phyloP scores from a whole-genome alignment of 2,888 invertebrate genomes.

The Cryptus armator region DNA sequence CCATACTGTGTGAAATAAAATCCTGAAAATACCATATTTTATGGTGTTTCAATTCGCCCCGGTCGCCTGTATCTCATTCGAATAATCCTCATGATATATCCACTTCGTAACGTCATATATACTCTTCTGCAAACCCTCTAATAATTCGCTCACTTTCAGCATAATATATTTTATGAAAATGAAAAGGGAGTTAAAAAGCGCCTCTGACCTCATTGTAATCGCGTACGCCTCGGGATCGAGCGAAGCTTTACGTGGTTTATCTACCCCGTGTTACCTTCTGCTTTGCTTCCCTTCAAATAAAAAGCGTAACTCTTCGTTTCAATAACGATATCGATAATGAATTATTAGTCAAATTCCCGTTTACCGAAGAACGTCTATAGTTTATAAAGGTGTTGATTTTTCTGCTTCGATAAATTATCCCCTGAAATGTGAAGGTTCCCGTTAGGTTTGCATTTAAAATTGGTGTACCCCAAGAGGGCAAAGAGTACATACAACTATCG shows the following conservation, averaged over 20 bases:
- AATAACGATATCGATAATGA: constrained; percentile 32
- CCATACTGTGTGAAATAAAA: too few relatives aligned
- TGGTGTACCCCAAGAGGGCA: background rate
- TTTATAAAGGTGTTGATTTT: constrained; percentile 14
- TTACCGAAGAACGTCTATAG: constrained; percentile 6
- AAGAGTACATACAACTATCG: background rate
- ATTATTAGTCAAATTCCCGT: constrained; percentile 29
- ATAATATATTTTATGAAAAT: background rate
- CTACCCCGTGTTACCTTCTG: constrained; percentile 9
- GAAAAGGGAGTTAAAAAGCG: background rate
- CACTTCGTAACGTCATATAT: background rate
- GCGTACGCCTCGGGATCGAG: background rate
- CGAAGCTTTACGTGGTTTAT: constrained; percentile 40
- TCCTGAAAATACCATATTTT: too few relatives aligned
- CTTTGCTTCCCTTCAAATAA: background rate
- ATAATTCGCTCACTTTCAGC: constrained; percentile 1
- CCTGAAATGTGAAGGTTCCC: background rate
- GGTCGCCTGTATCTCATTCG: background rate
- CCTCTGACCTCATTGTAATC: constrained; percentile 2
- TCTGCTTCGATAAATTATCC: constrained; percentile 9
- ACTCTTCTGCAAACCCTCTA: background rate
- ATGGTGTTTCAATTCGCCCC: background rate
- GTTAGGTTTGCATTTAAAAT: background rate
- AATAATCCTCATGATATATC: background rate
- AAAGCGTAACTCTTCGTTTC: background rate